Evolutionary conservation across 2,113 vertebrate species (phyloP).

Genomic region (Hyperopisus bebe): DNA sequence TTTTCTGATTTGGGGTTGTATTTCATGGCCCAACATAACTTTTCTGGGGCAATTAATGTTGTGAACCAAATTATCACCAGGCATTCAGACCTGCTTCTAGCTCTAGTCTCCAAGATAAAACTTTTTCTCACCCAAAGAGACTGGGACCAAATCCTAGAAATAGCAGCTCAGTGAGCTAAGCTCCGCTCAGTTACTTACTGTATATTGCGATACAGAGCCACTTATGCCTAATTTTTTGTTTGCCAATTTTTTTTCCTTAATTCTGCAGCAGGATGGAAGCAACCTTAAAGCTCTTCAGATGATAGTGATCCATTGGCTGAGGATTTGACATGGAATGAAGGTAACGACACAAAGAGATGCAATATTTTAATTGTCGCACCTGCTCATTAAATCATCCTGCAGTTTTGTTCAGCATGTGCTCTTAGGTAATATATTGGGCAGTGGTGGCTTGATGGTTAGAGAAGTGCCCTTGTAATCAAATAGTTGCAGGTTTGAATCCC

Average conservation of each 20-base stretch:
- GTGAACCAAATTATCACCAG: slow-evolving; percentile 51
- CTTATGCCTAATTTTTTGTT: slow-evolving; percentile 6
- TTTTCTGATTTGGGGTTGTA: too few species aligned
- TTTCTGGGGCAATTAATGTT: slow-evolving; percentile 50
- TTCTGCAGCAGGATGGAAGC: slow-evolving; percentile 53
- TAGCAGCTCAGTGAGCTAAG: slow-evolving; percentile 46
- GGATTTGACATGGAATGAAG: slow-evolving; percentile 46
- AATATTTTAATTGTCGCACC: not conserved
- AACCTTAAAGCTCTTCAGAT: slow-evolving; percentile 61
- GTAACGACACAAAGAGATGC: slow-evolving; percentile 33
- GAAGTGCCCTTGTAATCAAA: too few species aligned
- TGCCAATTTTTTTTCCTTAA: slow-evolving; percentile 40
- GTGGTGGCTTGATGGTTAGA: too few species aligned
- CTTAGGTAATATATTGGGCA: not conserved
- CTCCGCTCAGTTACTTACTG: not conserved
- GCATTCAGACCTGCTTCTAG: slow-evolving; percentile 52
- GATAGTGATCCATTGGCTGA: slow-evolving; percentile 48
- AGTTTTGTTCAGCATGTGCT: not conserved
- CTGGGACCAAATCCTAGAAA: slow-evolving; percentile 63
- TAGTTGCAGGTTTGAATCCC: too few species aligned
- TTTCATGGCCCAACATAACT: slow-evolving; percentile 60
- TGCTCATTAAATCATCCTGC: not conserved
- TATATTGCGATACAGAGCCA: not conserved
- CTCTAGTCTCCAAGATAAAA: slow-evolving; percentile 59
- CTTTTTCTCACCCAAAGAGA: slow-evolving; percentile 57